Percentiles rank a stretch among this genome's conserved stretches.
These are phyloP conservation scores for Petrocephalus microphthalmus DNA, from an alignment of 2,113 vertebrate genomes.

Conservation along the genomic window DNA sequence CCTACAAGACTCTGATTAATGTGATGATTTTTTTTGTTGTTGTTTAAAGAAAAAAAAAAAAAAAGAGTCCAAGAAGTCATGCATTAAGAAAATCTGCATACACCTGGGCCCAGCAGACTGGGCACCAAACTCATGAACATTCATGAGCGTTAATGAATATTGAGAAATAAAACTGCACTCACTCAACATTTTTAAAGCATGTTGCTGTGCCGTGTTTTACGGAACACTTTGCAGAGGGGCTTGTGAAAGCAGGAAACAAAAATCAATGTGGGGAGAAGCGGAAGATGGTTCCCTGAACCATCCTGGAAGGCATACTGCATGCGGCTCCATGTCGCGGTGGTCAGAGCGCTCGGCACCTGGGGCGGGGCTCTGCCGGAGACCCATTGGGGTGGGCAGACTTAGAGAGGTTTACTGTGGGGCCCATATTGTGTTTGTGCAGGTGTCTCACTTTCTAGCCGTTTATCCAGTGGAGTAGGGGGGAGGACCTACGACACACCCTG, in stretches of 20 bases:
- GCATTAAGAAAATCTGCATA: neutral
- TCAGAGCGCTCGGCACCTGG: neutral
- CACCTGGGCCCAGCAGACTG: neutral
- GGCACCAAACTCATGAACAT: neutral
- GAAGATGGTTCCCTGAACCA: neutral
- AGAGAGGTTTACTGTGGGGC: neutral
- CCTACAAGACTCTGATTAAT: neutral
- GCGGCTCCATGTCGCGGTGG: too few species aligned
- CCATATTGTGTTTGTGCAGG: neutral
- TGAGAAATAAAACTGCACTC: neutral
- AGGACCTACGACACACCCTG: neutral
- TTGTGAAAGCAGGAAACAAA: neutral
- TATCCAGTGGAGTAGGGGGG: neutral
- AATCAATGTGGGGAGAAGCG: neutral
- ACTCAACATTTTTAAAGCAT: neutral
- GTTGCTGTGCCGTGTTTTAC: neutral
- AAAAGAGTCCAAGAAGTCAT: neutral
- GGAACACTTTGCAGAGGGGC: neutral
- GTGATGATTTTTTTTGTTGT: neutral
- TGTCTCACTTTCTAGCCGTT: neutral
- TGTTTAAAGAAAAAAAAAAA: neutral
- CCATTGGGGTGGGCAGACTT: accelerated
- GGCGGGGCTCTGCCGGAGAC: too few species aligned
- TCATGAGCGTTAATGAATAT: neutral
- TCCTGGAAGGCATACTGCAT: neutral